These are phyloP conservation scores for Sesamia nonagrioides DNA, from an alignment of 1,140 invertebrate species.

Conservation along the genomic window DNA sequence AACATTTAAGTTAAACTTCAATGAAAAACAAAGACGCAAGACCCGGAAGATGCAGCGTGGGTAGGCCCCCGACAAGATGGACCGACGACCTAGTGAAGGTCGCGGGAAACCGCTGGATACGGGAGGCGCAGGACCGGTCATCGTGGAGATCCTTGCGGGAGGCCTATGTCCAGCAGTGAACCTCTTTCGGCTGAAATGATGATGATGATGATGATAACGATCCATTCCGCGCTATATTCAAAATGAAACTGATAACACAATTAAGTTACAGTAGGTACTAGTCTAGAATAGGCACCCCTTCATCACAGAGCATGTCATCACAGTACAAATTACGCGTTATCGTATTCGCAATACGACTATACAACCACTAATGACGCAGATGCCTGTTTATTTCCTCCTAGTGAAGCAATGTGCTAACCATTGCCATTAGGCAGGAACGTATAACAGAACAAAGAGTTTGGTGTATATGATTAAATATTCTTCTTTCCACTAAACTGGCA, in stretches of 20 bases:
- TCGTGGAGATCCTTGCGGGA: too few relatives aligned
- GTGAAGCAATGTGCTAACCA: conserved; percentile 17
- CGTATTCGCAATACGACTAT: conserved; percentile 24
- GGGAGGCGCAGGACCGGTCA: too few relatives aligned
- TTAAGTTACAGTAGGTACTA: not conserved
- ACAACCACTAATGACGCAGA: conserved; percentile 53
- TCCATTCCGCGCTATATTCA: not conserved
- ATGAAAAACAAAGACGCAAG: not conserved
- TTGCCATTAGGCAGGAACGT: not conserved
- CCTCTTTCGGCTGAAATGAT: too few relatives aligned
- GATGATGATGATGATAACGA: not conserved
- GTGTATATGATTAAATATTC: too few relatives aligned
- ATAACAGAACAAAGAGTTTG: conserved; percentile 18
- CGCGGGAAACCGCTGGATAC: too few relatives aligned
- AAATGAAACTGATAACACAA: not conserved
- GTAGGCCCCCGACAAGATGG: too few relatives aligned
- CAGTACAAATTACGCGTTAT: conserved; percentile 15
- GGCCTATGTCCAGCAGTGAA: too few relatives aligned
- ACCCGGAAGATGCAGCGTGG: not conserved
- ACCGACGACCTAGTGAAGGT: too few relatives aligned
- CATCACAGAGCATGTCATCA: not conserved
- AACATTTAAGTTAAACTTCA: too few relatives aligned
- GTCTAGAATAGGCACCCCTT: not conserved
- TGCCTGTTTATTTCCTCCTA: conserved; percentile 48
- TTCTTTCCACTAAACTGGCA: too few relatives aligned